Percentiles rank a stretch among this genome's conserved stretches.
These are phyloP conservation scores for Drosophila mayri DNA, from an alignment of 1,140 invertebrate species.

Conservation along the genomic window DNA sequence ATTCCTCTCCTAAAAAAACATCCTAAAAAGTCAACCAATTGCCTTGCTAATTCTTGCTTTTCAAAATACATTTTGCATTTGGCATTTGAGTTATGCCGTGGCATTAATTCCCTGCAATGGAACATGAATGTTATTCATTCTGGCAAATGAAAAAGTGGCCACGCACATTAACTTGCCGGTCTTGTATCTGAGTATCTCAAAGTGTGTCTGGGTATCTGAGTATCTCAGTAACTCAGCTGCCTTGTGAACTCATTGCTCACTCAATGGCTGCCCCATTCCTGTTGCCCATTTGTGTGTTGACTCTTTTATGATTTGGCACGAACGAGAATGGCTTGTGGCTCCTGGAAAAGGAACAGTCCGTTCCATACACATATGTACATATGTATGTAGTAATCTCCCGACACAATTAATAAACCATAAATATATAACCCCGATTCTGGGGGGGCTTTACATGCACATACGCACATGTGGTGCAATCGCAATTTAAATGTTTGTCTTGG, in stretches of 20 bases:
- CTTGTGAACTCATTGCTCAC: constrained; percentile 44
- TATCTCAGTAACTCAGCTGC: constrained; percentile 2
- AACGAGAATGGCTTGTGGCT: constrained; percentile 32
- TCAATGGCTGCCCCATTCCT: constrained; percentile 35
- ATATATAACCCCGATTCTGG: constrained; percentile 22
- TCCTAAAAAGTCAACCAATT: not conserved
- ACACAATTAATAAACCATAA: constrained; percentile 44
- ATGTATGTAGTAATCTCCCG: constrained; percentile 9
- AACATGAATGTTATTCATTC: constrained; percentile 69
- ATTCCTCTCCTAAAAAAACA: not conserved
- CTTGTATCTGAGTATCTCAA: constrained; percentile 7
- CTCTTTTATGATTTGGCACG: constrained; percentile 68
- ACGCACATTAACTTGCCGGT: constrained; percentile 55
- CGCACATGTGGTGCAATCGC: constrained; percentile 50
- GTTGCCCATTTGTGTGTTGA: constrained; percentile 30
- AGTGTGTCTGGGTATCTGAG: not conserved
- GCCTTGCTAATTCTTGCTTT: constrained; percentile 18
- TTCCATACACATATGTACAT: no score
- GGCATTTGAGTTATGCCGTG: constrained; percentile 60
- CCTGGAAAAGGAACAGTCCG: constrained; percentile 21
- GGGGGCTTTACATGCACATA: constrained; percentile 10
- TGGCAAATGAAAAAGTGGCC: constrained; percentile 63
- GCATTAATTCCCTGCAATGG: constrained; percentile 60
- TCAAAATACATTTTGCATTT: constrained; percentile 49
- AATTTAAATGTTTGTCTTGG: constrained; percentile 80